These are phyloP conservation scores for Crotalus helleri DNA, from an alignment of 2,113 vertebrate genomes.

Conservation along the genomic window DNA sequence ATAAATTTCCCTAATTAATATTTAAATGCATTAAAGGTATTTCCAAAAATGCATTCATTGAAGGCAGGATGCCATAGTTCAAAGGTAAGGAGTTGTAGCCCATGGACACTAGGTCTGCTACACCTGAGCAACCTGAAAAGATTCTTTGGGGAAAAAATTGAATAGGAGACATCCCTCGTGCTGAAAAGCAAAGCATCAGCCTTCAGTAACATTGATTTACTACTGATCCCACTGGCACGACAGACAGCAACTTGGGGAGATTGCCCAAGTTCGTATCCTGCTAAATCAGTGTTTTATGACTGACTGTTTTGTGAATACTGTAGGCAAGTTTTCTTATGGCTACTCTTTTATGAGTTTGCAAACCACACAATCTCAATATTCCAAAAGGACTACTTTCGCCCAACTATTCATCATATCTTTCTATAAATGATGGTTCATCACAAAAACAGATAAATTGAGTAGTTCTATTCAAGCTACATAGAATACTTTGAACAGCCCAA, in stretches of 20 bases:
- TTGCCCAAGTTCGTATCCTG: background rate
- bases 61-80: background rate
- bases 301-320: background rate
- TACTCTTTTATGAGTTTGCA: background rate
- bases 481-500: background rate
- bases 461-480: background rate
- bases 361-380: background rate
- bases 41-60: background rate
- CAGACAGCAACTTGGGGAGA: background rate
- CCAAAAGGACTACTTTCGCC: background rate
- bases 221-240: background rate
- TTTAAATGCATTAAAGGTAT: background rate
- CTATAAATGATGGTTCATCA: background rate
- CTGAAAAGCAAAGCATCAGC: background rate
- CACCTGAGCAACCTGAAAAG: background rate
- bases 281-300: background rate
- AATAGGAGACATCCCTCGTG: background rate
- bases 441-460: background rate
- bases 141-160: background rate
- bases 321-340: background rate
- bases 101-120: background rate
- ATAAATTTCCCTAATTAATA: background rate
- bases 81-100: background rate
- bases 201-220: background rate
- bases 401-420: background rate